A percentile compares a stretch with the other conserved stretches of the same genome.
Evolutionary conservation across 2,113 vertebrate genomes (phyloP).

Genomic region (Seriola aureovittata): DNA sequence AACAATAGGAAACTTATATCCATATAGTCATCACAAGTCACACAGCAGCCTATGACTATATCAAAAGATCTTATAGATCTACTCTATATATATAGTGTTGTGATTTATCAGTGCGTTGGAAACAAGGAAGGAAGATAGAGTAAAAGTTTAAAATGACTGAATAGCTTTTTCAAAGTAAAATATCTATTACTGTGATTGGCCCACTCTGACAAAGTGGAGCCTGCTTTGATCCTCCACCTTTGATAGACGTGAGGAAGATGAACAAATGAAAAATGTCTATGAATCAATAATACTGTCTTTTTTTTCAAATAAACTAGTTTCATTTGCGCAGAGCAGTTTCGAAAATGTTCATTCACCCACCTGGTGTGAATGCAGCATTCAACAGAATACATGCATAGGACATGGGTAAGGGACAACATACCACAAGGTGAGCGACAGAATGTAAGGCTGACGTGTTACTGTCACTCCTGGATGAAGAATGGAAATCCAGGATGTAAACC

Average conservation of each 20-base stretch:
- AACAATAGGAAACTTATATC: background rate
- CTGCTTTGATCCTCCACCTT: background rate
- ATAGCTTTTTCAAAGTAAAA: background rate
- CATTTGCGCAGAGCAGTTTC: background rate
- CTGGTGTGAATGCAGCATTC: background rate
- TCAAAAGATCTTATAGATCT: background rate
- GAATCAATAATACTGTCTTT: background rate
- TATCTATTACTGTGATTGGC: background rate
- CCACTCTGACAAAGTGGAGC: background rate
- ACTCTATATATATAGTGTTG: background rate
- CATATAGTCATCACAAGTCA: background rate
- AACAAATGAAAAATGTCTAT: background rate
- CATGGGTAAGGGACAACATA: conserved; percentile 1
- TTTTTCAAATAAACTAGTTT: background rate
- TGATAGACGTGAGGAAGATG: background rate
- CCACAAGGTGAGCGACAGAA: background rate
- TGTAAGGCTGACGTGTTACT: background rate
- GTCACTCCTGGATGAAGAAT: conserved; percentile 15
- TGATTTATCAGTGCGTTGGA: background rate
- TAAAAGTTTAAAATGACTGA: background rate
- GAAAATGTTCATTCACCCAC: background rate
- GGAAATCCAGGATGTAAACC: conserved; percentile 32
- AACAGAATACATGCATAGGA: background rate
- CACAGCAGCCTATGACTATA: background rate
- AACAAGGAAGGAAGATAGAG: background rate